Evolutionary conservation across 2,888 invertebrate genomes (phyloP).

Genomic region (Diabrotica balteata): DNA sequence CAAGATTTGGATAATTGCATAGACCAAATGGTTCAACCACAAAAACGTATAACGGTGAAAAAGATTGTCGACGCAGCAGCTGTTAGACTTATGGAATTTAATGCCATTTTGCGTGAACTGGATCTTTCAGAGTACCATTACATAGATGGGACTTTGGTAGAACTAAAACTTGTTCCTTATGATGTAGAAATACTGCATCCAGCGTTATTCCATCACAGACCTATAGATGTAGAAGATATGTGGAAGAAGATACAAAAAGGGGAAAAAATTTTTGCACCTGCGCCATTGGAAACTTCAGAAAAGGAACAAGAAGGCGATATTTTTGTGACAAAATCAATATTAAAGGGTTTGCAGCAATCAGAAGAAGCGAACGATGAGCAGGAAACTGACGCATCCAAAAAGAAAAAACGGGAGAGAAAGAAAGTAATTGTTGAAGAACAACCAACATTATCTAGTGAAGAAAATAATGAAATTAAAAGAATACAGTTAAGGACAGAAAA

Average conservation of each 20-base stretch:
- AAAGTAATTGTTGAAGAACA: constrained; percentile 14
- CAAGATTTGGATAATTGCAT: constrained; percentile 68
- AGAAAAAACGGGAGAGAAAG: constrained; percentile 15
- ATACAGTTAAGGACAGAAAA: constrained; percentile 47
- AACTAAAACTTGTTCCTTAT: constrained; percentile 73
- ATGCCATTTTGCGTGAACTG: constrained; percentile 64
- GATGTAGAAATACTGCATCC: constrained; percentile 71
- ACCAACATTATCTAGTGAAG: constrained; percentile 34
- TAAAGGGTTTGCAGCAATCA: constrained; percentile 40
- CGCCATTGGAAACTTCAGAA: constrained; percentile 43
- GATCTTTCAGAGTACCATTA: constrained; percentile 72
- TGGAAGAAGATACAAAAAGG: constrained; percentile 50
- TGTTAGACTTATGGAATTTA: constrained; percentile 66
- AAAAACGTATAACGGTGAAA: constrained; percentile 66
- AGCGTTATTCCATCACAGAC: constrained; percentile 68
- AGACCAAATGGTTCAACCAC: constrained; percentile 69
- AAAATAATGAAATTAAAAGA: constrained; percentile 32
- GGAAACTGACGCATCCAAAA: constrained; percentile 15
- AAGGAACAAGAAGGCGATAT: constrained; percentile 42
- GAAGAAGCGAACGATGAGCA: constrained; percentile 23
- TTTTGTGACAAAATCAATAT: constrained; percentile 54
- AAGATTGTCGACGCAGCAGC: constrained; percentile 67
- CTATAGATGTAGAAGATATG: constrained; percentile 56
- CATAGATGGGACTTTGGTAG: constrained; percentile 74
- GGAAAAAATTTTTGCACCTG: constrained; percentile 51